A percentile compares a stretch with the other conserved stretches of the same genome.
phyloP scores from a whole-genome alignment of 2,888 invertebrate species.

The Erebia palarica region DNA sequence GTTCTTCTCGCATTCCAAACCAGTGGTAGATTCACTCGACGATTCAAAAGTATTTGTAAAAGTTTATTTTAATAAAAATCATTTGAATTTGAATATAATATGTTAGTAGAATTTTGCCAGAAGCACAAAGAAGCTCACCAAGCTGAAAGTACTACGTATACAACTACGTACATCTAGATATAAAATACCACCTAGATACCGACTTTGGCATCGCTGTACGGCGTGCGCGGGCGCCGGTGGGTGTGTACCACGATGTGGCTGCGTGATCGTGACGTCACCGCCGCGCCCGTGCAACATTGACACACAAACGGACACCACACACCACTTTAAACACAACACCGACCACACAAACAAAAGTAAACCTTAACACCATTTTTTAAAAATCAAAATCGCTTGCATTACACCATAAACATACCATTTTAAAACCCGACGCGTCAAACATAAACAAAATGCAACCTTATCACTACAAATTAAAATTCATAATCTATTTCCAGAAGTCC shows the following conservation, averaged over 20 bases:
- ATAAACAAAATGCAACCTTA: background rate
- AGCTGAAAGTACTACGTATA: too few relatives aligned
- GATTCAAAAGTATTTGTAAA: too few relatives aligned
- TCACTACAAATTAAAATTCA: background rate
- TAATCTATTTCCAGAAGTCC: background rate
- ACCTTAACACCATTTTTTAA: background rate
- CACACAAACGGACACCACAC: constrained; percentile 35
- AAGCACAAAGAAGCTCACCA: too few relatives aligned
- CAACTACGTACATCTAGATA: too few relatives aligned
- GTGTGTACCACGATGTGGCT: constrained; percentile 49
- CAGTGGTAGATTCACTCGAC: too few relatives aligned
- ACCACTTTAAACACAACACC: constrained; percentile 16
- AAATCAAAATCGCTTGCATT: background rate
- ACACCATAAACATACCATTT: background rate
- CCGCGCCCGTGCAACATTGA: constrained; percentile 50
- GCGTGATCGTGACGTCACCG: constrained; percentile 55
- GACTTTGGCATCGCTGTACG: background rate
- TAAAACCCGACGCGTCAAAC: background rate
- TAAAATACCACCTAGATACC: too few relatives aligned
- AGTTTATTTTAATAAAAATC: too few relatives aligned
- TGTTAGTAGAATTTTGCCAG: too few relatives aligned
- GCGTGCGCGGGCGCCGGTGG: constrained; percentile 38
- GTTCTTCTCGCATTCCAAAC: too few relatives aligned
- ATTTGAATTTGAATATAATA: too few relatives aligned
- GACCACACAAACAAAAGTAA: constrained; percentile 4